Percentiles rank a stretch among this genome's conserved stretches.
phyloP scores from a whole-genome alignment of 2,113 vertebrate genomes.

The human region GRCh38 chr7:7821001-7821500 shows the following conservation, averaged over 20 bases:
- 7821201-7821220: neutral
- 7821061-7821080: neutral
- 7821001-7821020: neutral
- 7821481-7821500: neutral
- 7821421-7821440: neutral
- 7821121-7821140: neutral
- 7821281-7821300: neutral
- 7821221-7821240: neutral
- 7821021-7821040: neutral
- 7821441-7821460: neutral
- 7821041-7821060: constrained; percentile 2
- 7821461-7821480: neutral
- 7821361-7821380: neutral
- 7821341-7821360: neutral
- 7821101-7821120: neutral
- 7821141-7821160: constrained; percentile 53
- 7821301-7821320: neutral
- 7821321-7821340: neutral
- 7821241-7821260: neutral
- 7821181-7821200: neutral
- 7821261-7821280: constrained; percentile 8
- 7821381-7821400: neutral
- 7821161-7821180: neutral
- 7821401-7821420: neutral
- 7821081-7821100: constrained; percentile 47